phyloP scores from a whole-genome alignment of 2,113 vertebrate species.

The Todiramphus saurophagus region DNA sequence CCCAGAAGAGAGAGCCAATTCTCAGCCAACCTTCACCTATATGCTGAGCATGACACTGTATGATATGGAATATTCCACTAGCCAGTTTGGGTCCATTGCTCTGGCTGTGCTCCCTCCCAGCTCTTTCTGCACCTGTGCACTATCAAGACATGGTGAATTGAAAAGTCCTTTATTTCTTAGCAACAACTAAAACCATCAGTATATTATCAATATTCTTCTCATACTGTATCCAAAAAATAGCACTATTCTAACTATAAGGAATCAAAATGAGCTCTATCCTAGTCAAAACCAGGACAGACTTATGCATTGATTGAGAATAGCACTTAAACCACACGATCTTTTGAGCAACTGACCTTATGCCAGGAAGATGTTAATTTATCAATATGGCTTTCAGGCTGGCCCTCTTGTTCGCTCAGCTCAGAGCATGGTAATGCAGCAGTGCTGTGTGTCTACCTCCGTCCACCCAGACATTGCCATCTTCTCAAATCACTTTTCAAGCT shows the following conservation, averaged over 20 bases:
- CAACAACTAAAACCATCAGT: not conserved
- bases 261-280: not conserved
- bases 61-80: not conserved
- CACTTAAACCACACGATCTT: not conserved
- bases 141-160: not conserved
- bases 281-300: not conserved
- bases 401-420: not conserved
- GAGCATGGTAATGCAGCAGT: not conserved
- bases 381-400: not conserved
- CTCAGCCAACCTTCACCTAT: not conserved
- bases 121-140: not conserved
- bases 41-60: not conserved
- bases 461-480: not conserved
- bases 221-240: not conserved
- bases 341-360: not conserved
- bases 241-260: not conserved
- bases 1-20: not conserved
- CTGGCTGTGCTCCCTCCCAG: not conserved
- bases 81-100: not conserved
- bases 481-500: not conserved
- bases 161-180: not conserved
- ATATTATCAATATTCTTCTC: not conserved
- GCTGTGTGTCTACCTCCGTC: not conserved
- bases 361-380: not conserved
- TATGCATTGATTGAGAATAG: not conserved